Evolutionary conservation across 37 sponge, comb jelly and placozoan genomes (phyloP).

Genomic region (Crambe crambe): DNA sequence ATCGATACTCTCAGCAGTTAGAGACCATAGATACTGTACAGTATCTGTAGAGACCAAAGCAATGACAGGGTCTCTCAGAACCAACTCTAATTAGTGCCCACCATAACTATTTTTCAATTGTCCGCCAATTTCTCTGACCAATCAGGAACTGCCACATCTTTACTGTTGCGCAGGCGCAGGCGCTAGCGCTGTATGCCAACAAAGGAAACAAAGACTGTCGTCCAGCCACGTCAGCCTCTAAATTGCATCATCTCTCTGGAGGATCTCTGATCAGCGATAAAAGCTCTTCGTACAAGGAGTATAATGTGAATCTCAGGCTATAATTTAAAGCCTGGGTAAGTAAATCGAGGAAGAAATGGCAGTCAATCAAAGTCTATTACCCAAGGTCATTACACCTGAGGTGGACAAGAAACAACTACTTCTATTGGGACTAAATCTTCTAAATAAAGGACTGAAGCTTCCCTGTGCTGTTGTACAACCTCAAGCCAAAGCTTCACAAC

Average conservation of each 20-base stretch:
- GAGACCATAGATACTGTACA: too few species aligned
- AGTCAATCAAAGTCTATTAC: neutral
- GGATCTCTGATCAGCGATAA: too few species aligned
- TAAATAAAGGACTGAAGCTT: slow-evolving; percentile 33
- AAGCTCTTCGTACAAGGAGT: too few species aligned
- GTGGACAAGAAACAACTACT: slow-evolving; percentile 28
- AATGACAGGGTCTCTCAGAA: too few species aligned
- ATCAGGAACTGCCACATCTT: neutral
- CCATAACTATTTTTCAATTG: neutral
- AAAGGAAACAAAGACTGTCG: neutral
- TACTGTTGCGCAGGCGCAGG: too few species aligned
- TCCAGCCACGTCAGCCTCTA: neutral
- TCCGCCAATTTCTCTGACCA: slow-evolving; percentile 5
- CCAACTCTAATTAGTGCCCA: slow-evolving; percentile 18
- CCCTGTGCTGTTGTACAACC: slow-evolving; percentile 46
- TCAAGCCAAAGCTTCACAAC: neutral
- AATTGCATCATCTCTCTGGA: too few species aligned
- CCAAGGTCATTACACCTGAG: neutral
- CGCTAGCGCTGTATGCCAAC: too few species aligned
- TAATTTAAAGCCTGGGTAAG: too few species aligned
- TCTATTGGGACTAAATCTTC: slow-evolving; percentile 21
- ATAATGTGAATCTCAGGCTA: too few species aligned
- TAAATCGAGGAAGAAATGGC: neutral
- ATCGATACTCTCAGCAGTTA: too few species aligned
- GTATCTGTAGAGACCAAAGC: too few species aligned